Conservation (phyloP, 2,888 invertebrate species). For the Rhyacophila evoluta region DNA sequence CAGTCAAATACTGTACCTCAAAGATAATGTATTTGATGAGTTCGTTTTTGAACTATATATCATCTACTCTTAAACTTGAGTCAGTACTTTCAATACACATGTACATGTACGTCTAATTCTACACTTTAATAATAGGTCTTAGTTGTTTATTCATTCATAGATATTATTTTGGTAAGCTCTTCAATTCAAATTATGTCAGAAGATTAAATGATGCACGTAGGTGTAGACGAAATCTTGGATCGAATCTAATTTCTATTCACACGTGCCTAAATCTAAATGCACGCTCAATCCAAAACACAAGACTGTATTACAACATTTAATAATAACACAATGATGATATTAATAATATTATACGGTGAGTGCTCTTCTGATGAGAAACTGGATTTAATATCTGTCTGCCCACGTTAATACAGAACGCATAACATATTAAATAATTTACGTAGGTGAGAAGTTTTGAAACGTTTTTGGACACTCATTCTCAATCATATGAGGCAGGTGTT, state of each 20-base stretch:
- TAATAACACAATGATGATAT: background rate
- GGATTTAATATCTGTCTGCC: background rate
- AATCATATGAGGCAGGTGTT: background rate
- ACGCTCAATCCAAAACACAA: background rate
- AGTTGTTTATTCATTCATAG: background rate
- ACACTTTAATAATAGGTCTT: too few relatives aligned
- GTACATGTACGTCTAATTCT: too few relatives aligned
- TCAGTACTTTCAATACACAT: too few relatives aligned
- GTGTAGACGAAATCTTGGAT: background rate
- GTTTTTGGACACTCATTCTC: slow-evolving; percentile 11
- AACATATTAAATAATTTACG: slow-evolving; percentile 23
- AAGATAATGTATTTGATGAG: too few relatives aligned
- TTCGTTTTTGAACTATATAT: too few relatives aligned
- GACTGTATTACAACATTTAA: background rate
- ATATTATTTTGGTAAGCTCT: background rate
- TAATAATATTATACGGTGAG: background rate
- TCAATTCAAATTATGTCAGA: background rate
- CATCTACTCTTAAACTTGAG: too few relatives aligned
- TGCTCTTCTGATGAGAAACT: background rate
- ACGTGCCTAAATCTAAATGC: too few relatives aligned
- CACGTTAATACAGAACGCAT: background rate
- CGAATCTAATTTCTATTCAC: background rate
- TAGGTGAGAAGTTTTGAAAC: slow-evolving; percentile 35
- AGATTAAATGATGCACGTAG: background rate
- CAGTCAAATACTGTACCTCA: too few relatives aligned